Conservation (phyloP, 2,888 invertebrate species). For the Tribolium freemani region DNA sequence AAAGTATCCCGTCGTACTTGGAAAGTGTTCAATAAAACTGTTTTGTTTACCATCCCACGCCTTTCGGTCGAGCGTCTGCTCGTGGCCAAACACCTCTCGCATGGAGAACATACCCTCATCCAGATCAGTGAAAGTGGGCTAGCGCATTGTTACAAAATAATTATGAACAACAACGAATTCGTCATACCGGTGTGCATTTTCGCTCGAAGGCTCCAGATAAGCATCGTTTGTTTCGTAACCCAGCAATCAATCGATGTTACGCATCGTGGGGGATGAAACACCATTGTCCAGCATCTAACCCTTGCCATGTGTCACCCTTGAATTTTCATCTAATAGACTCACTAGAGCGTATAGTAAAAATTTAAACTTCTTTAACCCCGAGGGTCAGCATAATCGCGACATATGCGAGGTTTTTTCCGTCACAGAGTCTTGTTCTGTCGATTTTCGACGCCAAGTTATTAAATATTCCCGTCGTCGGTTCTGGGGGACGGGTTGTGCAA, state of each 20-base stretch:
- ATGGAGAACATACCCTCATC: neutral
- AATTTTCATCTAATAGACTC: constrained; percentile 55
- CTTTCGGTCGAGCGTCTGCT: neutral
- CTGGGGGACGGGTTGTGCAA: constrained; percentile 50
- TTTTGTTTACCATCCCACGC: neutral
- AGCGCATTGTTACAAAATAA: neutral
- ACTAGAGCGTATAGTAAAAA: constrained; percentile 56
- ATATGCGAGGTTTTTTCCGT: constrained; percentile 30
- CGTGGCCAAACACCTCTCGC: neutral
- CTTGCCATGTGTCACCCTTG: constrained; percentile 57
- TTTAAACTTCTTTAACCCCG: constrained; percentile 58
- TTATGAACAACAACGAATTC: neutral
- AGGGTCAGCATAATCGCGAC: constrained; percentile 41
- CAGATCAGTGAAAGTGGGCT: neutral
- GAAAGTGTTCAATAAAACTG: neutral
- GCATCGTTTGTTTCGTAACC: constrained; percentile 10
- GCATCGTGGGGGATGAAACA: constrained; percentile 13
- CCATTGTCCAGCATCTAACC: constrained; percentile 55
- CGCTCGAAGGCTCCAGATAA: neutral
- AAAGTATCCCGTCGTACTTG: neutral
- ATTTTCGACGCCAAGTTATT: constrained; percentile 52
- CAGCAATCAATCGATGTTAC: constrained; percentile 18
- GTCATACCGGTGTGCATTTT: neutral
- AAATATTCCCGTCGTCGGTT: constrained; percentile 57
- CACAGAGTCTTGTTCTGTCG: constrained; percentile 26